Conservation (phyloP, 2,888 invertebrate genomes). For the Omphaloscelis lunosa region DNA sequence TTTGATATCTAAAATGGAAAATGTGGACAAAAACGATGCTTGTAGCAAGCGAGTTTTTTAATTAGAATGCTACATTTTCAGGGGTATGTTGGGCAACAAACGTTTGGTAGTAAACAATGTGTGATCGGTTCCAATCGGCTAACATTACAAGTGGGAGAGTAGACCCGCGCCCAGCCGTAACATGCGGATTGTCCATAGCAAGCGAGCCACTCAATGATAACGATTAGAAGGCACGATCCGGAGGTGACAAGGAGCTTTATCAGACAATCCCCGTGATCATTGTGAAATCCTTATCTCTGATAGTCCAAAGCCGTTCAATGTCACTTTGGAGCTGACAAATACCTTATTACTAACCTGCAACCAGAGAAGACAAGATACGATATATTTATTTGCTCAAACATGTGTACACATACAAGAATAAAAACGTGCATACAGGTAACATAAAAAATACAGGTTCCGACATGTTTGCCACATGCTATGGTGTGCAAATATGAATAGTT, state of each 20-base stretch:
- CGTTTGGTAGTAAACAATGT: constrained; percentile 8
- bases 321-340: no score
- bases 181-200: no score
- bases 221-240: not conserved
- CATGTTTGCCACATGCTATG: no score
- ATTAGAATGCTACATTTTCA: not conserved
- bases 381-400: no score
- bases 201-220: not conserved
- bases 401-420: no score
- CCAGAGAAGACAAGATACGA: no score
- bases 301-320: no score
- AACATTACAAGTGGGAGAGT: constrained; percentile 2
- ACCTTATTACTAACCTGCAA: no score
- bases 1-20: not conserved
- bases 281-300: not conserved
- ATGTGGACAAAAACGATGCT: not conserved
- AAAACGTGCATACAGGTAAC: no score
- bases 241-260: no score
- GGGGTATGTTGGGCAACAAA: not conserved
- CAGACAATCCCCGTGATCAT: not conserved
- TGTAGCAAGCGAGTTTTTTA: not conserved
- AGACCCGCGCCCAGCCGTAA: not conserved
- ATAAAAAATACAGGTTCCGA: no score
- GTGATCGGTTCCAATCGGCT: constrained; percentile 19
- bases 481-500: not conserved